Evolutionary conservation across 2,797 vertebrate species (phyloP), one percentile per base, ranked within the genome.

Genomic region (Sebastes hubbsi): DNA sequence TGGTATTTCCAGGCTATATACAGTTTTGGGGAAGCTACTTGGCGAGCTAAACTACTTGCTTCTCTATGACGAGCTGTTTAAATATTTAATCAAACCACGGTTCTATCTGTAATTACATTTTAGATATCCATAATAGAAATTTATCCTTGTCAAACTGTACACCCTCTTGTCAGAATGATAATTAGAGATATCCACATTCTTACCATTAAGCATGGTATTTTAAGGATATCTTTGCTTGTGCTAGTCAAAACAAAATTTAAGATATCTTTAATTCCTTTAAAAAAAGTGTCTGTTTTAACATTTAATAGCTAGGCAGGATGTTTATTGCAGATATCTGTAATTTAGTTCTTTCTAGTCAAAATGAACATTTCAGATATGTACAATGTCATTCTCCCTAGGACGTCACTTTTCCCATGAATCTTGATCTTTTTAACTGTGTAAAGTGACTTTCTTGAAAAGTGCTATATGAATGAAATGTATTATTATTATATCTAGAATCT

Each of bases 81-180:
- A 66, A 29, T 10, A 52, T 58, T 63, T 46, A 52, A 68, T 34
- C 36, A 7, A 54, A 60, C 6, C 20, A 16, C 32, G 8, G n/a
- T 49, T 52, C 64, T 20, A 25, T 62, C 25, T 70, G n/a, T 34
- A 65, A 72, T 73, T 56, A 58, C 6, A 42, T 49, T 71, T 30
- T 20, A 65, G 7, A 54, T 36, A 30, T 29, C 55, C 22, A 58
- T 25, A n/a, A 78, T n/a, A 38, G 6, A 5, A 42, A 32, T 38
- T 32, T 13, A 38, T 34, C n/a, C 14, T 5, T 11, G 10, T 25
- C 27, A 58, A 62, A 62, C 20, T 11, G 11, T 62, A 7, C 5
- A n/a, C 30, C 12, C 18, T n/a, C 12, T 24, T 18, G 8, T 52
- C 16, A 60, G 27, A 67, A 32, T 20, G 4, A 7, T 59, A 52